Evolutionary conservation across 2,113 vertebrate species (phyloP), one percentile per base, ranked within the genome.

Genomic region (Xiphophorus hellerii): DNA sequence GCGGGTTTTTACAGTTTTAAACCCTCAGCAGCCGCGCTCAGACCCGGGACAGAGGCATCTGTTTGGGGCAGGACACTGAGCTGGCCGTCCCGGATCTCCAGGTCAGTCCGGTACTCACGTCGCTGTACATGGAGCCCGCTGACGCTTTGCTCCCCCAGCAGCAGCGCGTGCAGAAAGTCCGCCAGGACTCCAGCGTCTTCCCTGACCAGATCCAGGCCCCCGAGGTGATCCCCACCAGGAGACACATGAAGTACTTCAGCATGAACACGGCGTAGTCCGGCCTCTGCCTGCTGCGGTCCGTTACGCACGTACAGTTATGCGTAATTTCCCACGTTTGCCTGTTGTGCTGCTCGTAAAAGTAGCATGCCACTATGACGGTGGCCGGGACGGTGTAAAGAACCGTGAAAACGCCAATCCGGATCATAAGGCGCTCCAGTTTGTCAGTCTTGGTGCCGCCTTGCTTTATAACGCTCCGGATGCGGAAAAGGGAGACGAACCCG

Each of bases 221-320:
- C 0, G 97, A 98, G 2, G 97, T 97, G 93, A 98, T 97, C 87
- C 97, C 97, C 83, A 97, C 97, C 72, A 98, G 95, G n/a, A 97
- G 95, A 87, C 96, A 97, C 97, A 97, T 98, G 78, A 98, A 97
- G 91, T 98, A 98, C 85, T 98, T 98, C 31, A 98, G 94, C 97
- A 98, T 98, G 89, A 98, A 98, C 79, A 98, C 96, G 0, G 97
- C 97, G 0, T 97, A 98, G 90, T 97, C 96, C 0, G 97, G 97
- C 92, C 1, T 80, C 54, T 71, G 84, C 62, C 81, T 42, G 78
- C 6, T 75, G 27, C 81, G 71, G 66, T 89, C 90, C 42, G 95
- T 87, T 80, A 93, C 72, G 77, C 97, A 98, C n/a, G 95, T 94
- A 69, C 97, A 99, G 86, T 96, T 97, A 92, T 97, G 96, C 0